Evolutionary conservation across 2,797 vertebrate genomes (phyloP), one percentile per base, ranked within the genome.

Genomic region (Siniperca obscura): DNA sequence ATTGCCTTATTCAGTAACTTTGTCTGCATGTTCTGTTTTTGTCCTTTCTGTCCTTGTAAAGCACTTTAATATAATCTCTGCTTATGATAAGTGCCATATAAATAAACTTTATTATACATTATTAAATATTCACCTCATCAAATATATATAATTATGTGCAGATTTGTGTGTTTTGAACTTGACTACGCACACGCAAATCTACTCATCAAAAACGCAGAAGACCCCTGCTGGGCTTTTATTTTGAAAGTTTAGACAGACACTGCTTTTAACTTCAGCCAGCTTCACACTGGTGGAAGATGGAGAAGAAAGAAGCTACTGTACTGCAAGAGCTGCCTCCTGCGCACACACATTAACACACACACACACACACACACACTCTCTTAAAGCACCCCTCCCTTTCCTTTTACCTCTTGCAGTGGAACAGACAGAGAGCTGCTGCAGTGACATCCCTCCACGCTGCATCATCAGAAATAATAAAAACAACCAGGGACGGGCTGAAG

Each of bases 401-500:
- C 42, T 21, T 38, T 46, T 8, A 62, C 30, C 65, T 81, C 78
- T 71, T 91, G 90, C 90, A 67, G 90, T 53, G 74, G 36, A 76
- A 27, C 46, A 76, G 61, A 53, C 40, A 25, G 84, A 86, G 84
- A 86, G 84, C 78, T 89, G 85, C 87, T 65, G 91, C 88, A 87
- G 75, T 55, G 19, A 40, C 72, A 27, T 70, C 57, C 34, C 42
- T 14, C 57, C 68, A 5, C 59, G 84, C 87, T 80, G 87, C 89
- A 85, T 73, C 82, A 38, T 34, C 78, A 67, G 4, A 42, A 64
- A 8, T 3, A 5, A 8, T n/a, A 36, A 17, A 59, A 3, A n/a
- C 14, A 11, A 38, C 0, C 7, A 59, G 52, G 13, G 22, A 34
- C 66, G 1, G 11, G 27, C 16, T 50, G 1, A 44, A 52, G 30